Percentiles rank a stretch among this genome's conserved stretches.
phyloP scores from a whole-genome alignment of 2,888 invertebrate genomes.

The Callyntrura guangdongensis region DNA sequence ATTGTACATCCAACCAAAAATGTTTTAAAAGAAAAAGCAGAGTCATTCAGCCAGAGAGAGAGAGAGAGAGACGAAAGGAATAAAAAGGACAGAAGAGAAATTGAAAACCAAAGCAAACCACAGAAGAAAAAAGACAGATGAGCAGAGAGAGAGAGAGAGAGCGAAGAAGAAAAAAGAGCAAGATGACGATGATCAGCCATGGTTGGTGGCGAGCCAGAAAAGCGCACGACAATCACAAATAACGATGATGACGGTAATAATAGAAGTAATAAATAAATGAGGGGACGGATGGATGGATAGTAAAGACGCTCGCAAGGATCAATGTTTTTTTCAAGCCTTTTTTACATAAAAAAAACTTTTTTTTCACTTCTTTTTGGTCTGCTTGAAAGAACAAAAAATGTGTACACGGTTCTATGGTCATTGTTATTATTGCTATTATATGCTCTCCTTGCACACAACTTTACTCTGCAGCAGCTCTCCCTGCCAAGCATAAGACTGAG shows the following conservation, averaged over 20 bases:
- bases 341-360: neutral
- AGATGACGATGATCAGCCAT: conserved; percentile 64
- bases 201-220: conserved; percentile 74
- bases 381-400: neutral
- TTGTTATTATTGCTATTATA: neutral
- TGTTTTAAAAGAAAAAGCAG: conserved; percentile 56
- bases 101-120: conserved; percentile 36
- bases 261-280: conserved; percentile 18
- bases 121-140: conserved; percentile 70
- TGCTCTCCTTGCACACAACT: too few relatives aligned
- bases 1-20: conserved; percentile 57
- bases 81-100: conserved; percentile 51
- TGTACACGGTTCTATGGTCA: conserved; percentile 62
- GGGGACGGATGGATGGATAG: neutral
- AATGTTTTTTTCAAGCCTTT: neutral
- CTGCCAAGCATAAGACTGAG: neutral
- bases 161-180: neutral
- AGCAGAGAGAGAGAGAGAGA: conserved; percentile 22
- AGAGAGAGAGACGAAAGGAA: conserved; percentile 57
- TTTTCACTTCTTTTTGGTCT: neutral
- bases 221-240: conserved; percentile 71
- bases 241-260: conserved; percentile 7
- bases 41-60: conserved; percentile 75
- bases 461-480: neutral
- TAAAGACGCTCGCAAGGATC: neutral